Percentiles rank a stretch among this genome's conserved stretches.
These are phyloP conservation scores for Drosophila lutescens DNA, from an alignment of 2,888 invertebrate genomes.

Conservation along the genomic window DNA sequence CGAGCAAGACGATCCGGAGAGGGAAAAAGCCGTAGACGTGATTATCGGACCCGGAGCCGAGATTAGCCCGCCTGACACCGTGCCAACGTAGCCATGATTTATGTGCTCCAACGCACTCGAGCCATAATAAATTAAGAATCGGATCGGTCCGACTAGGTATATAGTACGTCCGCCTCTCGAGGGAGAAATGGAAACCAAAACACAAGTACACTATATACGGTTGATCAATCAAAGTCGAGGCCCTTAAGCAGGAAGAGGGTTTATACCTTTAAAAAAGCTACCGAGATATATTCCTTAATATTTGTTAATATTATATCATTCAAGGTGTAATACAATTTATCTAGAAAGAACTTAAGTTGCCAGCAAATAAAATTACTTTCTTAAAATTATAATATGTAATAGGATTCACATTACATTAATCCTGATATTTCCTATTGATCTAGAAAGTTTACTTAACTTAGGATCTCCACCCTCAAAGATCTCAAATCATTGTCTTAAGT, in stretches of 20 bases:
- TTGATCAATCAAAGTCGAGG: conserved; percentile 43
- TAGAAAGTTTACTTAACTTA: neutral
- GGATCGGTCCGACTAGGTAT: neutral
- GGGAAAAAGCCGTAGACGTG: conserved; percentile 31
- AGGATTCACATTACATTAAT: too few relatives aligned
- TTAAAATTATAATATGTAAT: too few relatives aligned
- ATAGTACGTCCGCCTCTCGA: neutral
- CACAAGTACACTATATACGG: conserved; percentile 3
- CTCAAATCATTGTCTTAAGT: neutral
- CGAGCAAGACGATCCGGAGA: neutral
- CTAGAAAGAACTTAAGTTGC: too few relatives aligned
- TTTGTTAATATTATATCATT: too few relatives aligned
- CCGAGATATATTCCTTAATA: too few relatives aligned
- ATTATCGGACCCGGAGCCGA: conserved; percentile 66
- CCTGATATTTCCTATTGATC: too few relatives aligned
- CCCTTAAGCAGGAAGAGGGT: neutral
- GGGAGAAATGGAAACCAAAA: conserved; percentile 10
- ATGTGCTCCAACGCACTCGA: conserved; percentile 30
- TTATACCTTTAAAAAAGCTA: neutral
- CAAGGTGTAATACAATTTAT: too few relatives aligned
- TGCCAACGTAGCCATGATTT: conserved; percentile 52
- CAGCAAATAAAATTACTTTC: too few relatives aligned
- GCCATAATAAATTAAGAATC: conserved; percentile 29
- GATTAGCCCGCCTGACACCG: conserved; percentile 57
- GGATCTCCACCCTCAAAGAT: neutral